phyloP scores from a whole-genome alignment of 2,113 vertebrate genomes.

The Synodontis membranacea region DNA sequence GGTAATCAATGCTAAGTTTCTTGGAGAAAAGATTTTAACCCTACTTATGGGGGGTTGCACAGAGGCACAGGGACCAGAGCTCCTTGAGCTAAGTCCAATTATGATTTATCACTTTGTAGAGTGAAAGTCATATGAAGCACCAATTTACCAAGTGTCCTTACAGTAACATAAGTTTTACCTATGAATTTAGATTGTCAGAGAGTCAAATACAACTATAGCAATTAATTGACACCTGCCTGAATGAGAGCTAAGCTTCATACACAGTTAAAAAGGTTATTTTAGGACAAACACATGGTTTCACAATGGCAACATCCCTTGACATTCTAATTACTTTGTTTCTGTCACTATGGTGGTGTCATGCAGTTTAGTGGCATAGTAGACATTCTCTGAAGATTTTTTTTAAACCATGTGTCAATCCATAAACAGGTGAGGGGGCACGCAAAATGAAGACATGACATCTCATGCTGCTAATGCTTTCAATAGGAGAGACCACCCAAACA shows the following conservation, averaged over 20 bases:
- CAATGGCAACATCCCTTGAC: not conserved
- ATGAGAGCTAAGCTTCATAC: not conserved
- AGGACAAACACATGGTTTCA: not conserved
- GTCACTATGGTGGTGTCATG: not conserved
- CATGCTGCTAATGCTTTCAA: slow-evolving; percentile 21
- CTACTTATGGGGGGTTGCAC: slow-evolving; percentile 1
- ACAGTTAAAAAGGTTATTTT: not conserved
- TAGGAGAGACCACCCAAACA: slow-evolving; percentile 17
- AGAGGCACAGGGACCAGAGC: slow-evolving; percentile 2
- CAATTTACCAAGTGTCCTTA: slow-evolving; percentile 19
- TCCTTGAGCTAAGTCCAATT: slow-evolving; percentile 21
- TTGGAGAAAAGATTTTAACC: slow-evolving; percentile 43
- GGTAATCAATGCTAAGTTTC: slow-evolving; percentile 73
- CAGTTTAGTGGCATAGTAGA: slow-evolving; percentile 53
- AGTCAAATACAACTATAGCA: not conserved
- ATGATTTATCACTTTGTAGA: slow-evolving; percentile 38
- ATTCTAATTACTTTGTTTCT: slow-evolving; percentile 20
- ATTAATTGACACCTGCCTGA: not conserved
- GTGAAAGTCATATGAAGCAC: not conserved
- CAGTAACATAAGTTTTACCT: slow-evolving; percentile 19
- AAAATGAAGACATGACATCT: slow-evolving; percentile 45
- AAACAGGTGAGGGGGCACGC: slow-evolving; percentile 52
- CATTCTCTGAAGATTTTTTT: slow-evolving; percentile 59
- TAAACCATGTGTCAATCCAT: slow-evolving; percentile 63
- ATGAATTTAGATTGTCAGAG: slow-evolving; percentile 10